Evolutionary conservation across 2,888 invertebrate species (phyloP).

Genomic region (Dryomyza anilis): DNA sequence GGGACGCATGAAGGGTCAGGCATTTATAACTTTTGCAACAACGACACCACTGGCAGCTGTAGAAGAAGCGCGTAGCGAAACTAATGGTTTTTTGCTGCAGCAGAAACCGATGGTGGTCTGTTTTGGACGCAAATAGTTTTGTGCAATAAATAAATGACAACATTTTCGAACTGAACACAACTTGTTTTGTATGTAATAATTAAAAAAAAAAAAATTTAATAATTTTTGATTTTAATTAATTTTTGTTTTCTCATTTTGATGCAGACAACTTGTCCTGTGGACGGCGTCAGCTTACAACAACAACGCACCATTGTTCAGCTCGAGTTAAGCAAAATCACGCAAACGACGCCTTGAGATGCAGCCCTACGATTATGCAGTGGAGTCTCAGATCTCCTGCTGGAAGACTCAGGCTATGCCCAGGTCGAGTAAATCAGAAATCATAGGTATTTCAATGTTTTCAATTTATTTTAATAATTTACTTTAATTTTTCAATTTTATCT

Average conservation of each 20-base stretch:
- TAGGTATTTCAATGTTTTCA: constrained; percentile 47
- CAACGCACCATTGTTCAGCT: constrained; percentile 35
- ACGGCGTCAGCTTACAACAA: constrained; percentile 42
- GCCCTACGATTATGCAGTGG: constrained; percentile 63
- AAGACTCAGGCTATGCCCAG: constrained; percentile 60
- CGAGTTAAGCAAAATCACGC: constrained; percentile 41
- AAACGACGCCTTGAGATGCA: constrained; percentile 58
- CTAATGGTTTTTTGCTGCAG: constrained; percentile 85
- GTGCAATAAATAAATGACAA: too few species aligned
- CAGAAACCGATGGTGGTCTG: constrained; percentile 91
- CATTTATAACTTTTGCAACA: constrained; percentile 85
- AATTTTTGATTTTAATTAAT: too few species aligned
- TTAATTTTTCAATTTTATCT: too few species aligned
- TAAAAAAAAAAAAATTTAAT: too few species aligned
- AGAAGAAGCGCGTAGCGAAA: constrained; percentile 77
- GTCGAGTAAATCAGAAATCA: constrained; percentile 62
- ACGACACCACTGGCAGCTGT: constrained; percentile 64
- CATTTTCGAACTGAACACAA: too few species aligned
- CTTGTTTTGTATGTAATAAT: too few species aligned
- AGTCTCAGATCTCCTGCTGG: constrained; percentile 72
- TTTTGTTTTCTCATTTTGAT: constrained; percentile 36
- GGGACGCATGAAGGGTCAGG: constrained; percentile 96
- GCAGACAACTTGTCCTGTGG: constrained; percentile 59
- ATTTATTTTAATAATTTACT: too few species aligned
- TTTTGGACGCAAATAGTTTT: constrained; percentile 67